Percentiles rank a stretch among this genome's conserved stretches.
These are phyloP conservation scores for Aeoliscus strigatus DNA, from an alignment of 2,797 vertebrate genomes.

Conservation along the genomic window DNA sequence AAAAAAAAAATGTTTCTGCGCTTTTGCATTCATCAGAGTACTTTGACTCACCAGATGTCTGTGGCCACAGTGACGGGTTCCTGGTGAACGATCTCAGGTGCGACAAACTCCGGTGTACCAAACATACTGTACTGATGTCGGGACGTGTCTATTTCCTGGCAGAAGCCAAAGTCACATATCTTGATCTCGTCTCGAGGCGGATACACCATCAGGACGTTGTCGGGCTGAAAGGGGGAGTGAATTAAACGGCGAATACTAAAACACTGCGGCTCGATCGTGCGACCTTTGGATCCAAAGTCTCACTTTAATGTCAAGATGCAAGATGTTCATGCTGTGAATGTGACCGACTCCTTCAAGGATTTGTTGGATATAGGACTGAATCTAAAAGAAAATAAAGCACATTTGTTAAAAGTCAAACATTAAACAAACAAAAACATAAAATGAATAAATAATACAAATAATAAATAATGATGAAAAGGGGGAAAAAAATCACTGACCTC, in stretches of 20 bases:
- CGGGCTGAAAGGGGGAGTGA: constrained; percentile 73
- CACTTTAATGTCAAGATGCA: constrained; percentile 78
- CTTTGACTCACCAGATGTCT: constrained; percentile 87
- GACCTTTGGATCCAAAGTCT: not conserved
- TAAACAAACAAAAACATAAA: too few species aligned
- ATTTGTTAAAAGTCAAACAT: too few species aligned
- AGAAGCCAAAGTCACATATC: constrained; percentile 92
- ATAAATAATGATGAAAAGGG: too few species aligned
- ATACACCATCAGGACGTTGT: constrained; percentile 88
- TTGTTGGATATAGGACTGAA: constrained; percentile 82
- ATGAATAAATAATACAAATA: too few species aligned
- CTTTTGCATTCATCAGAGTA: too few species aligned
- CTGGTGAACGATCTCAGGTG: constrained; percentile 95
- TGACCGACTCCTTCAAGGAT: constrained; percentile 84
- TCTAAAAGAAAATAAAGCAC: constrained; percentile 56
- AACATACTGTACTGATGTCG: constrained; percentile 88
- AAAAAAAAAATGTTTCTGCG: too few species aligned
- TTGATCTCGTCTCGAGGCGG: constrained; percentile 81
- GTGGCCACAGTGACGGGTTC: constrained; percentile 87
- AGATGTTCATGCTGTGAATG: constrained; percentile 78
- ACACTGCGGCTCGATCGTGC: too few species aligned
- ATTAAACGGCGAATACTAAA: not conserved
- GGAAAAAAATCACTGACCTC: too few species aligned
- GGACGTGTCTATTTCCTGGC: constrained; percentile 74
- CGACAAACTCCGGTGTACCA: constrained; percentile 91